Evolutionary conservation across 2,888 invertebrate genomes (phyloP), one percentile per base, ranked within the genome.

Genomic region (Caenorhabditis panamensis): DNA sequence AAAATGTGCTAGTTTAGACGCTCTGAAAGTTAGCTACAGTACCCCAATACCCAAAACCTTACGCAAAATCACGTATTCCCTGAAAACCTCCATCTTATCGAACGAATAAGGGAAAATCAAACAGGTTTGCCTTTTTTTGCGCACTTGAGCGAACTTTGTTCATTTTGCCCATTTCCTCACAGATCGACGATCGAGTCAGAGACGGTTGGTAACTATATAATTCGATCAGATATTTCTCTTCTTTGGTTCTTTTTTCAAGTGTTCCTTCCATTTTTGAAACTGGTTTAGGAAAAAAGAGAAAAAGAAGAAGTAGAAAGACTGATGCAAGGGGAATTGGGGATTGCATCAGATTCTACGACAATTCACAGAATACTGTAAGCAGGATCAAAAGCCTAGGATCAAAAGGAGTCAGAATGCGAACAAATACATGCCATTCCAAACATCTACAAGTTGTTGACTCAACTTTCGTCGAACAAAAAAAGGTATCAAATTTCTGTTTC

Each of bases 391-490:
- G n/a, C n/a, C n/a, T n/a, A n/a, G n/a, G n/a, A n/a, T n/a, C n/a
- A n/a, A n/a, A n/a, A n/a, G n/a, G n/a, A n/a, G n/a, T n/a, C n/a
- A n/a, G n/a, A n/a, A n/a, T n/a, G n/a, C n/a, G n/a, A n/a, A n/a
- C n/a, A n/a, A n/a, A n/a, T n/a, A n/a, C n/a, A n/a, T n/a, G n/a
- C n/a, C n/a, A n/a, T n/a, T n/a, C n/a, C n/a, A n/a, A n/a, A n/a
- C n/a, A n/a, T n/a, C n/a, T n/a, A n/a, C 31, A 9, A 31, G 31
- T 31, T 31, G 31, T 31, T 31, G 31, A 31, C 31, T 31, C 64
- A 73, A 58, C 64, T 44, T 58, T 73, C 64, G 72, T 64, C 62
- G 72, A 73, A 54, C 41, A 63, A 72, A 72, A 63, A 63, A 54
- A 56, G 72, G 64, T 73, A 73, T 73, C 72, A 51, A 73, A 51